A percentile compares a stretch with the other conserved stretches of the same genome.
Conservation (phyloP, 2,113 vertebrate genomes). For the Esox niger region DNA sequence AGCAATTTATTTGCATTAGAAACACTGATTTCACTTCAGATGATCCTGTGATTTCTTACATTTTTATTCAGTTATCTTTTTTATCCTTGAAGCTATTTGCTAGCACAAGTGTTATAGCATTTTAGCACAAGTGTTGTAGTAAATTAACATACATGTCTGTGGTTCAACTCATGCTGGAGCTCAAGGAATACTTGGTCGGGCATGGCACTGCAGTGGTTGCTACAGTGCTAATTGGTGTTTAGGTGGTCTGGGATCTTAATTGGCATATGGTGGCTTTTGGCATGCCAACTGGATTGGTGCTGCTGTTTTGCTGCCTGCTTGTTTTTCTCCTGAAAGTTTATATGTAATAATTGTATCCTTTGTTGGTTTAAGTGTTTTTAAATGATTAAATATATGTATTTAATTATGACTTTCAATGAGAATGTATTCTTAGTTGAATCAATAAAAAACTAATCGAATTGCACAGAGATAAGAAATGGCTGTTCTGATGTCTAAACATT, state of each 20-base stretch:
- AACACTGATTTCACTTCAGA: no score
- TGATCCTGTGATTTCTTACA: no score
- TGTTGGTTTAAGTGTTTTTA: conserved; percentile 61
- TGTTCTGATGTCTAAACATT: no score
- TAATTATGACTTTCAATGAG: conserved; percentile 38
- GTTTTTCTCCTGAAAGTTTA: conserved; percentile 47
- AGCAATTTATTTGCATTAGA: not conserved
- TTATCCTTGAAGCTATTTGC: no score
- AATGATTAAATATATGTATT: conserved; percentile 49
- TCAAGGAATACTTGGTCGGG: no score
- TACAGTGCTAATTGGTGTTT: conserved; percentile 52
- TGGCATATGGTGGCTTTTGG: conserved; percentile 48
- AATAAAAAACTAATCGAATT: not conserved
- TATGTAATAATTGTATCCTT: conserved; percentile 56
- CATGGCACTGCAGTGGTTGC: conserved; percentile 20
- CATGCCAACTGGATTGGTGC: conserved; percentile 57
- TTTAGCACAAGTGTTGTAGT: no score
- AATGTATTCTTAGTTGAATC: conserved; percentile 4
- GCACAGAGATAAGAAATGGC: conserved; percentile 26
- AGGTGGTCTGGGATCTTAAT: conserved; percentile 48
- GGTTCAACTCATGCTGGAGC: no score
- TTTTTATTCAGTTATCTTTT: no score
- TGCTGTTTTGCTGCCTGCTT: conserved; percentile 4
- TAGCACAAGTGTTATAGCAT: no score
- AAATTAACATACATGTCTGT: no score